Percentiles rank a stretch among this genome's conserved stretches.
Evolutionary conservation across 2,888 invertebrate genomes (phyloP).

Genomic region (Steromphala cineraria): DNA sequence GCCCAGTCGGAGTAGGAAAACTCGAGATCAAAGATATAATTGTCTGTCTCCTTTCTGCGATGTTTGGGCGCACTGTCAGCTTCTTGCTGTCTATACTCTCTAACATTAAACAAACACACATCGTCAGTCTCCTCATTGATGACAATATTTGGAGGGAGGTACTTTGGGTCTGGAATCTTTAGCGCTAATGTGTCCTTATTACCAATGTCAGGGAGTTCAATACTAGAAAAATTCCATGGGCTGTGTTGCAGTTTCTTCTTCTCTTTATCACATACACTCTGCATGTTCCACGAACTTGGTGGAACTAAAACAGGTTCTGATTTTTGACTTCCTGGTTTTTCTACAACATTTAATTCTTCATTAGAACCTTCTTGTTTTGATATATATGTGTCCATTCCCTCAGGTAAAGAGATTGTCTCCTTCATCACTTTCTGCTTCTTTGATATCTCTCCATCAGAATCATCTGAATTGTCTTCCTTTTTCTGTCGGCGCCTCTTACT

Average conservation of each 20-base stretch:
- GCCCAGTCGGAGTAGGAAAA: slow-evolving; percentile 55
- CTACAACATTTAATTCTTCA: neutral
- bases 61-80: neutral
- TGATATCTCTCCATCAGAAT: neutral
- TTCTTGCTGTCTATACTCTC: slow-evolving; percentile 32
- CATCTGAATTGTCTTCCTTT: neutral
- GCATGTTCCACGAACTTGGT: neutral
- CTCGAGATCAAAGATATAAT: slow-evolving; percentile 37
- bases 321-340: neutral
- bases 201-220: slow-evolving; percentile 58
- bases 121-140: slow-evolving; percentile 30
- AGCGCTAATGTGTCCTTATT: slow-evolving; percentile 29
- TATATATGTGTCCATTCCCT: neutral
- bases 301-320: neutral
- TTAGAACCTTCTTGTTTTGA: neutral
- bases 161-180: slow-evolving; percentile 16
- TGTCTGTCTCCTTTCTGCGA: slow-evolving; percentile 25
- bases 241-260: neutral
- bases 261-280: neutral
- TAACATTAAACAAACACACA: slow-evolving; percentile 43
- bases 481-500: slow-evolving; percentile 15
- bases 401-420: neutral
- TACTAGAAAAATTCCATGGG: slow-evolving; percentile 49
- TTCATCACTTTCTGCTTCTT: neutral
- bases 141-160: slow-evolving; percentile 44